These are phyloP conservation scores for Vandiemenella viatica DNA, from an alignment of 2,888 invertebrate genomes.

Conservation along the genomic window DNA sequence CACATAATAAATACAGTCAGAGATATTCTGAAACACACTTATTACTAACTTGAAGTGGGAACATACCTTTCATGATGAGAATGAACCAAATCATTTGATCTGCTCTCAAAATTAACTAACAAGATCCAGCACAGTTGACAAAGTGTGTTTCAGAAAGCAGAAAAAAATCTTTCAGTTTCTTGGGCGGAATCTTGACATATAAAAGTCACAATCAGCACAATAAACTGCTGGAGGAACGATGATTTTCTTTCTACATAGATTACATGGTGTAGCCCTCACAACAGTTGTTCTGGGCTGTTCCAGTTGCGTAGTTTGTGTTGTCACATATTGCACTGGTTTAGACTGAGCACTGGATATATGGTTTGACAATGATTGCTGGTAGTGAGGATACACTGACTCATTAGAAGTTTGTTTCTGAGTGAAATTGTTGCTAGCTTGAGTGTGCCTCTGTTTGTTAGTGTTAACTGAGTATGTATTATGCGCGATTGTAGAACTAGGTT, in stretches of 20 bases:
- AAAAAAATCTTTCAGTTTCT: slow-evolving; percentile 30
- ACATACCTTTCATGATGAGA: no score
- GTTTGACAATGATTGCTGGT: background rate
- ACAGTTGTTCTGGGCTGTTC: slow-evolving; percentile 33
- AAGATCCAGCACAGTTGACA: no score
- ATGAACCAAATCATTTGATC: no score
- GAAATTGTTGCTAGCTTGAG: background rate
- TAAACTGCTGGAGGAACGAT: slow-evolving; percentile 64
- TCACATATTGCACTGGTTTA: slow-evolving; percentile 1
- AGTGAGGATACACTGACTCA: background rate
- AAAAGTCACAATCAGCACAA: slow-evolving; percentile 83
- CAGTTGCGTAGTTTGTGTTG: background rate
- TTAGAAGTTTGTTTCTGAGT: background rate
- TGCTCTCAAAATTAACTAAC: no score
- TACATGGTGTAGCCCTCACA: slow-evolving; percentile 48
- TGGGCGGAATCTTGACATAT: slow-evolving; percentile 71
- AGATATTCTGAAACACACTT: no score
- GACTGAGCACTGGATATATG: background rate
- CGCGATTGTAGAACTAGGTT: background rate
- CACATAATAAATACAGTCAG: no score
- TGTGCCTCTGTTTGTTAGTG: background rate
- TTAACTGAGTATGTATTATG: background rate
- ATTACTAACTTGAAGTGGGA: no score
- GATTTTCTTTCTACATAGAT: slow-evolving; percentile 73
- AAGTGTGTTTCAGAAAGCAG: no score